A percentile compares a stretch with the other conserved stretches of the same genome.
Evolutionary conservation across 2,797 vertebrate genomes (phyloP).

Genomic region (Paramormyrops hopkinsi): DNA sequence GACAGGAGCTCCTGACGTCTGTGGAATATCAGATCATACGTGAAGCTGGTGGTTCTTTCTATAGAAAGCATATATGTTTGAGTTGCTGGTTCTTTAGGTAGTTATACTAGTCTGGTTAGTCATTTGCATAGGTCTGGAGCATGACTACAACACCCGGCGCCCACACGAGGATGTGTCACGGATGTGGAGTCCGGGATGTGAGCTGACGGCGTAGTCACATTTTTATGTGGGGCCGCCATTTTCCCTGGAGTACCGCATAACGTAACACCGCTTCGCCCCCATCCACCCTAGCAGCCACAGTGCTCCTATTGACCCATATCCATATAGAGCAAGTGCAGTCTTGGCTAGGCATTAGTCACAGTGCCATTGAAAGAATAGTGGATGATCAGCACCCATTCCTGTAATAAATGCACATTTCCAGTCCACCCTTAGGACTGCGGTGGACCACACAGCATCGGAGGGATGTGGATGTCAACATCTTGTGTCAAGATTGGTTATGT

Average conservation of each 20-base stretch:
- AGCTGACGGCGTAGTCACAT: background rate
- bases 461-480: background rate
- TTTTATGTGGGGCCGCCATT: background rate
- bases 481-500: background rate
- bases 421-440: background rate
- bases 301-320: constrained; percentile 27
- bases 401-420: background rate
- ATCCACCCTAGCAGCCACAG: background rate
- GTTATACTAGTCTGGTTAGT: background rate
- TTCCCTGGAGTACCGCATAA: background rate
- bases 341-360: constrained; percentile 29
- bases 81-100: background rate
- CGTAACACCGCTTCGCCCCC: background rate
- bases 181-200: background rate
- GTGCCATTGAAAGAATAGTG: constrained; percentile 13
- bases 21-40: background rate
- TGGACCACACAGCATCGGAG: background rate
- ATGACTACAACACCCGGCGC: background rate
- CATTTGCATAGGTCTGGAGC: background rate
- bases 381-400: background rate
- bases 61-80: background rate
- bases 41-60: background rate
- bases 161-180: background rate
- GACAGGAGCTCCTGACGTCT: background rate
- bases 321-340: constrained; percentile 36